A percentile compares a stretch with the other conserved stretches of the same genome.
Evolutionary conservation across 2,113 vertebrate genomes (phyloP).

Genomic region (Toxotes jaculatrix): DNA sequence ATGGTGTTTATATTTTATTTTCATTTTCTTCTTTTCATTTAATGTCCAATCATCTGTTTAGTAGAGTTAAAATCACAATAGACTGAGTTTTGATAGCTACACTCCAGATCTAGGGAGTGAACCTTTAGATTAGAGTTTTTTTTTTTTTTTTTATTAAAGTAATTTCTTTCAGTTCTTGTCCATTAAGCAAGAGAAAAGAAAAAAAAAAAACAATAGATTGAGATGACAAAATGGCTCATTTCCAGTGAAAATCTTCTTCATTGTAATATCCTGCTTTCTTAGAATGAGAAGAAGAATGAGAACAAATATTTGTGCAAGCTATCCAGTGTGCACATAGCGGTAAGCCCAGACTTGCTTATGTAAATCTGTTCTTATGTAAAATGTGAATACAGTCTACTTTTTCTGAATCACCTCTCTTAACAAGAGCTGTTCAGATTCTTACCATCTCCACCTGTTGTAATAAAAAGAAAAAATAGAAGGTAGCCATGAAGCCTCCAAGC

Average conservation of each 20-base stretch:
- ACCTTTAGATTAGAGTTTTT: background rate
- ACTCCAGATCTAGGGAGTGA: background rate
- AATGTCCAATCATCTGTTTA: background rate
- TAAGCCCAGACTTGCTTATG: background rate
- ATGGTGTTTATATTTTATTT: background rate
- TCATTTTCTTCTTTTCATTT: background rate
- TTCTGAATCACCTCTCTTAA: background rate
- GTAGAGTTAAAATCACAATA: background rate
- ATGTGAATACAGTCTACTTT: background rate
- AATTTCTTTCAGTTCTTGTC: constrained; percentile 1
- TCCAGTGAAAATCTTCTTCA: background rate
- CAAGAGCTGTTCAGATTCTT: background rate
- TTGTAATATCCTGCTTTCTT: background rate
- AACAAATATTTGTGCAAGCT: background rate
- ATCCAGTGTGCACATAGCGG: background rate
- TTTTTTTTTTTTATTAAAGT: background rate
- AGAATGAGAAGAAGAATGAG: background rate
- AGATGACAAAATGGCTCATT: background rate
- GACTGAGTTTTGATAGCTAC: background rate
- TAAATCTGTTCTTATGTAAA: constrained; percentile 5
- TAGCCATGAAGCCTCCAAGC: background rate
- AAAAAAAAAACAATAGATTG: background rate
- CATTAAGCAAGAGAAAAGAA: constrained; percentile 6
- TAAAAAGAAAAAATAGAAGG: too few relatives aligned
- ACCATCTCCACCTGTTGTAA: too few relatives aligned